Conservation (phyloP, 2,113 vertebrate genomes). For the Gopherus evgoodei region DNA sequence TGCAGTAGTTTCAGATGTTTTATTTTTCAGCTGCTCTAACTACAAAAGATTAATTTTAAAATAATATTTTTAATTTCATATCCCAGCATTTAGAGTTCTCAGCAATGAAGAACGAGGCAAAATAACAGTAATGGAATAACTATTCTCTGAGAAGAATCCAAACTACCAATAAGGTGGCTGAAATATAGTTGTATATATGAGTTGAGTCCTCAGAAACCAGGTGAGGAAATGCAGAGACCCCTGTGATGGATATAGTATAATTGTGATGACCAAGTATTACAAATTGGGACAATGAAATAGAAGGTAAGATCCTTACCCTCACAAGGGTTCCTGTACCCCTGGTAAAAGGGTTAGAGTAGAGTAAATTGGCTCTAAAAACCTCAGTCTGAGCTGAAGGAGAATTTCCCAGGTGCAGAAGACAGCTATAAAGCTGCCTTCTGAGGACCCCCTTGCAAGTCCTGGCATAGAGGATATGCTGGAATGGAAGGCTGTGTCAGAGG, state of each 20-base stretch:
- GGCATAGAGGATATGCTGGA: background rate
- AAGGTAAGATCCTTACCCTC: background rate
- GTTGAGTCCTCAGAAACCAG: background rate
- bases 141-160: background rate
- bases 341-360: background rate
- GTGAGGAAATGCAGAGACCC: background rate
- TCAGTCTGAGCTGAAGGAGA: background rate
- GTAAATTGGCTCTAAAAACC: background rate
- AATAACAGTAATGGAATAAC: background rate
- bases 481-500: background rate
- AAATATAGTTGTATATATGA: background rate
- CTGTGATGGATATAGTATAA: background rate
- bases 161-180: background rate
- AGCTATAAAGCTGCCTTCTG: background rate
- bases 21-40: constrained; percentile 30
- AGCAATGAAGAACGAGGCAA: background rate
- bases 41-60: background rate
- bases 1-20: constrained; percentile 54
- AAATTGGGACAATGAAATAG: background rate
- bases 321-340: background rate
- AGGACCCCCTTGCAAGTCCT: background rate
- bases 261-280: background rate
- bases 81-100: background rate
- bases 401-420: background rate
- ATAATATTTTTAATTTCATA: background rate